Evolutionary conservation across 2,797 vertebrate genomes (phyloP).

Genomic region (Enteromius argenteus): DNA sequence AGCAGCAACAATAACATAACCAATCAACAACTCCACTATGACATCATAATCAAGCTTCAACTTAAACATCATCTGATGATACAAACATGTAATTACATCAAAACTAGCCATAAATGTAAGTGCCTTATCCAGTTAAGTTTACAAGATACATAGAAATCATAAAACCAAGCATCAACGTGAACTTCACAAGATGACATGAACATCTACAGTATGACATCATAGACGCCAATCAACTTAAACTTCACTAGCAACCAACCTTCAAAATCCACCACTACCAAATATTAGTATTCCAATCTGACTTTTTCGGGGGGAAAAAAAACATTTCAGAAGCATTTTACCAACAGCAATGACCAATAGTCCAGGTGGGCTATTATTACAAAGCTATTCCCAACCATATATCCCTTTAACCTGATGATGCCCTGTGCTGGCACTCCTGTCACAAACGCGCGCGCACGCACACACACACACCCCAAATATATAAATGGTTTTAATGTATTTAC

Average conservation of each 20-base stretch:
- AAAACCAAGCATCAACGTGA: background rate
- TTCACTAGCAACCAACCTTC: conserved; percentile 67
- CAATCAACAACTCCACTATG: background rate
- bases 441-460: conserved; percentile 32
- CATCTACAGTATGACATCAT: conserved; percentile 64
- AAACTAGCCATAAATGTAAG: background rate
- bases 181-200: background rate
- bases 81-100: conserved; percentile 31
- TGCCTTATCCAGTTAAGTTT: background rate
- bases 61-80: conserved; percentile 43
- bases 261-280: conserved; percentile 53
- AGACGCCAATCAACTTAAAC: conserved; percentile 72
- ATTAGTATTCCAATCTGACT: conserved; percentile 56
- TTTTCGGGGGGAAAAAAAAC: background rate
- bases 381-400: conserved; percentile 59
- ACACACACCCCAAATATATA: conserved; percentile 57
- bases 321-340: conserved; percentile 54
- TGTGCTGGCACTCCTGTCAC: conserved; percentile 70
- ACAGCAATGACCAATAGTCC: conserved; percentile 61
- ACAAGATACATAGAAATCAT: background rate
- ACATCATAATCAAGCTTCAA: conserved; percentile 17
- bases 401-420: conserved; percentile 77
- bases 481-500: conserved; percentile 63
- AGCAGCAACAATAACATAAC: background rate
- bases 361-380: conserved; percentile 59